Evolutionary conservation across 2,797 vertebrate species (phyloP), one percentile per base, ranked within the genome.

Genomic region (Danio kyathit): DNA sequence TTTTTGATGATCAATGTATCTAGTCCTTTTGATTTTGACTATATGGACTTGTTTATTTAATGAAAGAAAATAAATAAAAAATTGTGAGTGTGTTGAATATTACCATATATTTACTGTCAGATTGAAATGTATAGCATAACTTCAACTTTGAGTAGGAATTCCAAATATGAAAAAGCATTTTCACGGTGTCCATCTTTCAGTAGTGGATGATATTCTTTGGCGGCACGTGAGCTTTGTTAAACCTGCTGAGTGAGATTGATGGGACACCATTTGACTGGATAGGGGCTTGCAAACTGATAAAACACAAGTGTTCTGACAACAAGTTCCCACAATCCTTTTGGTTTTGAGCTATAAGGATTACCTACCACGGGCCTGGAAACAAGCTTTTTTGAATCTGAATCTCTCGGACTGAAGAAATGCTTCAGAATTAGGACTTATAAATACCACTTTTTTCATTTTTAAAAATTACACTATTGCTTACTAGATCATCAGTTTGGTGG

Each of bases 221-320:
- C 46, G 11, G 46, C 56, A 71, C 5, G 17, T 72, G 38, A 79
- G 13, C 46, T n/a, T 44, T n/a, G 66, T 14, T 59, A 80, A 64
- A 80, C 67, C 59, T 80, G 76, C 76, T 79, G 66, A 63, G 56
- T 71, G 66, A 79, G 65, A 79, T 14, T 52, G 76, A 63, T 65
- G 16, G 56, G 29, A 70, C 9, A 52, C 76, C 61, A 49, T 52
- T 65, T 4, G 10, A 29, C 59, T 43, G 13, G 17, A 79, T 79
- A 79, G 19, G 77, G 67, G 59, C 59, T 44, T 54, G 4, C 6
- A 80, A 29, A 52, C 69, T 17, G 29, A 72, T 54, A 72, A 72
- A 77, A 79, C 48, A 72, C 77, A 72, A 67, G 59, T 72, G 76
- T 80, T 46, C 19, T 17, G 49, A 14, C 44, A 72, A 66, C 9